Percentiles rank a stretch among this genome's conserved stretches.
Conservation (phyloP, 2,113 vertebrate genomes). For the Felis catus region DNA sequence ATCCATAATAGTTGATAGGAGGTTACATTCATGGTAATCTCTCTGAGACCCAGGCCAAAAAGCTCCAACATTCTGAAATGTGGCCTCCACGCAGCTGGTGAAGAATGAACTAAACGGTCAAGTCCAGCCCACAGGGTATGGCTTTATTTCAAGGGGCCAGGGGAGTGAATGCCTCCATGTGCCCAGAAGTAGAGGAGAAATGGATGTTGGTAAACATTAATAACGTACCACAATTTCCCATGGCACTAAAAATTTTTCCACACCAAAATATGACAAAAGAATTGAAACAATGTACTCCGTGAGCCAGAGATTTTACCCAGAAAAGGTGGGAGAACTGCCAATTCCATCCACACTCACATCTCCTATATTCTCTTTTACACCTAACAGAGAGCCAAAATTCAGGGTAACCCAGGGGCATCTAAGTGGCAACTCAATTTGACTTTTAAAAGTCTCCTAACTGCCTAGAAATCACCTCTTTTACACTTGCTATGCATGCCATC, state of each 20-base stretch:
- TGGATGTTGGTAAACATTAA: background rate
- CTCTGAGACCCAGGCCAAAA: background rate
- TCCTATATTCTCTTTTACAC: background rate
- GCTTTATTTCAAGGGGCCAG: background rate
- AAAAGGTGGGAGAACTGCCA: background rate
- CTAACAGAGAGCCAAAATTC: background rate
- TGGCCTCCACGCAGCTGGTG: background rate
- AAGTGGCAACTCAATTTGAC: background rate
- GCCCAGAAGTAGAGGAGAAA: background rate
- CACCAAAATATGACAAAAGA: background rate
- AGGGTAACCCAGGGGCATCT: background rate
- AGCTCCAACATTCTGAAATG: background rate
- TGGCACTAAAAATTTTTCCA: conserved; percentile 31
- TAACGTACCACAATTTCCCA: background rate
- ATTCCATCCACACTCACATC: background rate
- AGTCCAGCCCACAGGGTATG: background rate
- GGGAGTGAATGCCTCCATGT: background rate
- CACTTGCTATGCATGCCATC: background rate
- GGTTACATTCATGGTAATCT: background rate
- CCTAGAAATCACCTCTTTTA: background rate
- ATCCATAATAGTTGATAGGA: background rate
- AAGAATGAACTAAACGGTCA: background rate
- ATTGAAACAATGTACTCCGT: background rate
- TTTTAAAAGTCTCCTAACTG: background rate
- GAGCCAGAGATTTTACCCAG: background rate